Base-by-base conservation (phyloP, 2,888 invertebrate species). In the Prenolepis imparis region DNA sequence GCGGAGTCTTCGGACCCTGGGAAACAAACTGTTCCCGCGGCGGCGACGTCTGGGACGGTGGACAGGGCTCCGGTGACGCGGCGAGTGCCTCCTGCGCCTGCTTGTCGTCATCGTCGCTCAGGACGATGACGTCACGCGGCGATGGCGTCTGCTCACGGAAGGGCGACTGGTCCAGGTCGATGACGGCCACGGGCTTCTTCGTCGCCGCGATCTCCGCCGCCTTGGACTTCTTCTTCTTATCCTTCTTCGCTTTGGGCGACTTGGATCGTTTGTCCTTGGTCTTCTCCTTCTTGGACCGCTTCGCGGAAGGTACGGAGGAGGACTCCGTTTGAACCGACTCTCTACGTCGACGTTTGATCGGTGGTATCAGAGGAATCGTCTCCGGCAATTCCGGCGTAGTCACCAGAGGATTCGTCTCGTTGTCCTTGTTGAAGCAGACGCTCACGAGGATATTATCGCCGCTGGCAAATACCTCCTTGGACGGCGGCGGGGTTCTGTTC, bases 361-460 rank as follows among this genome's bases (percentile, higher is more conserved):
- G 90, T 3, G 94, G 91, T 3, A 94, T 83, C 11, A 94, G 67
- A 0, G 95, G 94, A 63, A 94, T 93, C 1, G 93, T 93, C 67
- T 94, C 94, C 0, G 93, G 92, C 2, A 93, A 72, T 72, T 94
- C 94, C 4, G 93, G 91, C 0, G 89, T 44, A 3, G 88, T 91
- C 3, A 89, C 83, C 4, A 28, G 3, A 28, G 85, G 89, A 81
- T 91, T 92, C 12, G 83, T 90, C 48, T 92, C 93, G 78, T 94
- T 95, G 4, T 95, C 94, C 90, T 98, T 97, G 93, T 97, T 97
- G 95, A 98, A 98, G 94, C 98, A 98, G 24, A 98, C 98, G 95
- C 98, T 98, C 15, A 98, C 98, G 87, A 98, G 96, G 92, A 98
- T 98, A 94, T 98, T 98, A 95, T 98, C 98, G 3, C 98, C 98